These are phyloP conservation scores for Lytechinus variegatus DNA, from an alignment of 35 echinoderm and acorn worm genomes.

Conservation along the genomic window DNA sequence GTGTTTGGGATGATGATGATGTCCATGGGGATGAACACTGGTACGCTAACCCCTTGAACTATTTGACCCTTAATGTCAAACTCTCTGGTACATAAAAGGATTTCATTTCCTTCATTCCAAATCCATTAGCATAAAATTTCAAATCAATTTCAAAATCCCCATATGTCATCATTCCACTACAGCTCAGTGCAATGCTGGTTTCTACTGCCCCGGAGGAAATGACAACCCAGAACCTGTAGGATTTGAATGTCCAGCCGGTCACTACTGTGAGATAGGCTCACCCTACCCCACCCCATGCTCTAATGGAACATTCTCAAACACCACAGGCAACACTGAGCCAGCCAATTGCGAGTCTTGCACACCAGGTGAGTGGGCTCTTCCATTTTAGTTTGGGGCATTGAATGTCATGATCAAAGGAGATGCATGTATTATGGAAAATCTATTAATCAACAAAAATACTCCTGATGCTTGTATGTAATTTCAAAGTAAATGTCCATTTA, in stretches of 20 bases:
- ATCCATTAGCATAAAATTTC: too few species aligned
- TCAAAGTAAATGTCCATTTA: too few species aligned
- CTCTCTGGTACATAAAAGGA: too few species aligned
- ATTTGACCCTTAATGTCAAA: too few species aligned
- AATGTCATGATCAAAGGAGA: too few species aligned
- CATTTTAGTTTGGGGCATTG: not conserved
- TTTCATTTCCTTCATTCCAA: too few species aligned
- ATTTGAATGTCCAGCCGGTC: conserved; percentile 73
- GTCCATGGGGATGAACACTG: too few species aligned
- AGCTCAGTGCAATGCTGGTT: conserved; percentile 78
- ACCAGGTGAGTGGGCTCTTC: conserved; percentile 66
- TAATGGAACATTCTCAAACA: conserved; percentile 94
- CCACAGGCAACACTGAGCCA: conserved; percentile 86
- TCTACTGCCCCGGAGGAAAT: conserved; percentile 88
- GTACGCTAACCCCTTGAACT: too few species aligned
- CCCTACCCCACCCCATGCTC: conserved; percentile 75
- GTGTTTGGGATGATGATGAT: too few species aligned
- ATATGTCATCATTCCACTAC: not conserved
- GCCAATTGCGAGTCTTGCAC: conserved; percentile 85
- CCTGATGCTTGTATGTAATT: not conserved
- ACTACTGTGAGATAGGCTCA: conserved; percentile 88
- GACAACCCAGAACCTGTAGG: conserved; percentile 64
- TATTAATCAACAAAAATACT: not conserved
- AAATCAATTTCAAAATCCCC: not conserved
- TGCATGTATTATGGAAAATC: too few species aligned